Evolutionary conservation across 1,140 invertebrate genomes (phyloP).

Genomic region (Episyrphus balteatus): DNA sequence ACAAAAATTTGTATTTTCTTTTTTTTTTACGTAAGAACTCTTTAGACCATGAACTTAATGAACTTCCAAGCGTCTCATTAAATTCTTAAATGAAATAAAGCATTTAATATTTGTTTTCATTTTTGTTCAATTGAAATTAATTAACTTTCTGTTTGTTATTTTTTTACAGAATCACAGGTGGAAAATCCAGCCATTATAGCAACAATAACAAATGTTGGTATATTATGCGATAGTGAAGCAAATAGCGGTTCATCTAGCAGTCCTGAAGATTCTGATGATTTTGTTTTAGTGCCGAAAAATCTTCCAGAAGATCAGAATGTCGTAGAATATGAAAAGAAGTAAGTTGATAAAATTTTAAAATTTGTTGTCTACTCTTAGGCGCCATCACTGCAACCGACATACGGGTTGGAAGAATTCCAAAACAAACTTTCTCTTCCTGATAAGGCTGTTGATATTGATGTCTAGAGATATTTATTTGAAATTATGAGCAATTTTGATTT

Average conservation of each 20-base stretch:
- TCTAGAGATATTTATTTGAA: too few relatives aligned
- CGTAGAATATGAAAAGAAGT: conserved; percentile 20
- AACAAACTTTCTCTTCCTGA: background rate
- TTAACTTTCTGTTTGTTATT: too few relatives aligned
- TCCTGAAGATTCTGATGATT: conserved; percentile 66
- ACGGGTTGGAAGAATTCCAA: too few relatives aligned
- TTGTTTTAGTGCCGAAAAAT: conserved; percentile 72
- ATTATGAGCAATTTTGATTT: too few relatives aligned
- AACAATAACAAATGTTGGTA: conserved; percentile 33
- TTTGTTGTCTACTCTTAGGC: background rate
- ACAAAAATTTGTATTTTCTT: too few relatives aligned
- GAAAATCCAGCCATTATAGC: conserved; percentile 34
- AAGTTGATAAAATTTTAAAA: conserved; percentile 5
- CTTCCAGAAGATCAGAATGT: conserved; percentile 40
- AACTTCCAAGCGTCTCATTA: too few relatives aligned
- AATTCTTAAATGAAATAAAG: too few relatives aligned
- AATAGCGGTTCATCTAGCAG: conserved; percentile 46
- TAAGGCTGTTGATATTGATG: background rate
- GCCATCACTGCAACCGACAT: too few relatives aligned
- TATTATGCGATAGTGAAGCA: conserved; percentile 37
- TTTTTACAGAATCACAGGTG: conserved; percentile 24
- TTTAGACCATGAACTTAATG: too few relatives aligned
- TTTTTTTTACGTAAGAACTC: too few relatives aligned
- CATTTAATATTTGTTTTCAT: too few relatives aligned
- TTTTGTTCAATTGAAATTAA: too few relatives aligned